A percentile compares a stretch with the other conserved stretches of the same genome.
phyloP scores from a whole-genome alignment of 2,113 vertebrate genomes.

The Alectura lathami region DNA sequence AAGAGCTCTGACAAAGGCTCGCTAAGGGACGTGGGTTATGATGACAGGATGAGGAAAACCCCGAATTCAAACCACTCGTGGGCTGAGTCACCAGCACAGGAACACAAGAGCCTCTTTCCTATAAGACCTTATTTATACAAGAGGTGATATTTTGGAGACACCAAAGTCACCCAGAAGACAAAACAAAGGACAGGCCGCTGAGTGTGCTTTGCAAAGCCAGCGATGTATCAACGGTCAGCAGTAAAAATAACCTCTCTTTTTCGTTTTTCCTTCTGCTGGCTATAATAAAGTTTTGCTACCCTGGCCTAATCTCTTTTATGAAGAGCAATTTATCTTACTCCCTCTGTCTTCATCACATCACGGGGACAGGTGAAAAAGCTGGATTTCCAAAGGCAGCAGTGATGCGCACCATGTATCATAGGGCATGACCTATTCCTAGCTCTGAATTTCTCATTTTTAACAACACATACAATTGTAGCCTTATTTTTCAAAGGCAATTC shows the following conservation, averaged over 20 bases:
- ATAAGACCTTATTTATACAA: background rate
- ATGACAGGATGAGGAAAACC: background rate
- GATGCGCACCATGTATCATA: conserved; percentile 42
- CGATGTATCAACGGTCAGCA: background rate
- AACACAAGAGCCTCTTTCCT: background rate
- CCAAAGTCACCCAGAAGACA: background rate
- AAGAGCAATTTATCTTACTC: conserved; percentile 71
- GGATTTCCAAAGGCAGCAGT: conserved; percentile 58
- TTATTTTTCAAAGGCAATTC: conserved; percentile 47
- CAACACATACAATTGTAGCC: background rate
- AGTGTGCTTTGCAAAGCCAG: background rate
- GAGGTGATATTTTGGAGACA: conserved; percentile 29
- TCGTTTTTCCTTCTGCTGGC: background rate
- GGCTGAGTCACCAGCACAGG: background rate
- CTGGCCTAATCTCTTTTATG: conserved; percentile 31
- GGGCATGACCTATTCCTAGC: conserved; percentile 40
- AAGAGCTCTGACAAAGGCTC: background rate
- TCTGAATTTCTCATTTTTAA: conserved; percentile 55
- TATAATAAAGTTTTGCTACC: conserved; percentile 20
- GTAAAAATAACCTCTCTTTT: background rate
- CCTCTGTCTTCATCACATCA: conserved; percentile 8
- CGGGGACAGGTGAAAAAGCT: conserved; percentile 60
- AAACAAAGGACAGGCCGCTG: background rate
- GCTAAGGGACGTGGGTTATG: background rate
- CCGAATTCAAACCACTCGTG: background rate